A percentile compares a stretch with the other conserved stretches of the same genome.
Conservation (phyloP, 2,797 vertebrate species). For the Centropyge bicolor region DNA sequence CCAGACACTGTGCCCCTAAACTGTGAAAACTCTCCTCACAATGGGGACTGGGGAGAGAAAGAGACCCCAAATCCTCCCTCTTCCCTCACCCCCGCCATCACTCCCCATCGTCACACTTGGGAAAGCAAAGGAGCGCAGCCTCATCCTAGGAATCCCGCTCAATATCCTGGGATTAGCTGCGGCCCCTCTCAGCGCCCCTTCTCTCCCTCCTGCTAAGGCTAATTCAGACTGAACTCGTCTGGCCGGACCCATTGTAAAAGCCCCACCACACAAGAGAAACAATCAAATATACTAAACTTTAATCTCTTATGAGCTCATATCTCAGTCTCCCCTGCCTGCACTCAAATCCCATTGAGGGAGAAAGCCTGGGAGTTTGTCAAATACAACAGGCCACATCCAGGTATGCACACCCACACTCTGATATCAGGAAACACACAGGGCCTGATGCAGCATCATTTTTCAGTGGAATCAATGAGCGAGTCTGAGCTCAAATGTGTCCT, state of each 20-base stretch:
- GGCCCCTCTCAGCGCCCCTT: conserved; percentile 76
- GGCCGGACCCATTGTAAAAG: conserved; percentile 76
- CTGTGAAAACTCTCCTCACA: conserved; percentile 88
- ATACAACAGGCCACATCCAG: conserved; percentile 53
- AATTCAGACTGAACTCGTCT: conserved; percentile 81
- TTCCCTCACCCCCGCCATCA: conserved; percentile 45
- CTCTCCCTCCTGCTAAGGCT: conserved; percentile 81
- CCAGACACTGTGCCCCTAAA: conserved; percentile 86
- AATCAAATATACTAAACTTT: conserved; percentile 87
- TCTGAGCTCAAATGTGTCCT: conserved; percentile 41
- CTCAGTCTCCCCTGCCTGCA: conserved; percentile 60
- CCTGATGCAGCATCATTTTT: conserved; percentile 54
- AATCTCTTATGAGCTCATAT: conserved; percentile 86
- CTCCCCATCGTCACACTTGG: conserved; percentile 85
- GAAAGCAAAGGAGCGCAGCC: conserved; percentile 86
- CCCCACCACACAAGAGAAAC: conserved; percentile 76
- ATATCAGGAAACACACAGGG: conserved; percentile 40
- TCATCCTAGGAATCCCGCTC: conserved; percentile 87
- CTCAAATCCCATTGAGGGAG: conserved; percentile 60
- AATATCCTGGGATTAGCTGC: conserved; percentile 88
- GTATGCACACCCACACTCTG: conserved; percentile 33
- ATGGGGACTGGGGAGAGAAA: conserved; percentile 79
- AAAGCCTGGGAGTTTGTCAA: conserved; percentile 64
- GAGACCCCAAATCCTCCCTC: conserved; percentile 77
- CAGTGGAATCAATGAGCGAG: conserved; percentile 46